Percentiles rank a stretch among this genome's conserved stretches.
Conservation (phyloP, 2,113 vertebrate species). For the Sisor rabdophorus region DNA sequence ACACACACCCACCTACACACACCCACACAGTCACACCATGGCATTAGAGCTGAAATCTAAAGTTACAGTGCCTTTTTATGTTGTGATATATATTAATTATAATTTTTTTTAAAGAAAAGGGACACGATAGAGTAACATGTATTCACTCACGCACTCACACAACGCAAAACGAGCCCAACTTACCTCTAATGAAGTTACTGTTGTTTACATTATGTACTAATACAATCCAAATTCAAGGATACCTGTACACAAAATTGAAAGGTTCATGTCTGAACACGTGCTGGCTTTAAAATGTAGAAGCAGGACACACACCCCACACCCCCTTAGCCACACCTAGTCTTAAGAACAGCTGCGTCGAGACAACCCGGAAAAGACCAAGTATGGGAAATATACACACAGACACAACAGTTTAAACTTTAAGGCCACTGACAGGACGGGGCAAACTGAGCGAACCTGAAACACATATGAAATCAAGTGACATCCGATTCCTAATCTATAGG, state of each 20-base stretch:
- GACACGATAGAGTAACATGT: neutral
- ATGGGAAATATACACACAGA: neutral
- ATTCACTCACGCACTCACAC: neutral
- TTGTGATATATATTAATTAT: neutral
- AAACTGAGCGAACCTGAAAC: too few species aligned
- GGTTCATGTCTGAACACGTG: conserved; percentile 18
- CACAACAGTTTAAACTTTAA: too few species aligned
- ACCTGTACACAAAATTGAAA: neutral
- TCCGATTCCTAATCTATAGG: too few species aligned
- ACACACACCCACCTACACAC: too few species aligned
- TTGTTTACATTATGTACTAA: neutral
- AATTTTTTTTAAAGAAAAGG: conserved; percentile 7
- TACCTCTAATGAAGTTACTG: conserved; percentile 8
- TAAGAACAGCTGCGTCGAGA: conserved; percentile 16
- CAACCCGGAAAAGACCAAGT: neutral
- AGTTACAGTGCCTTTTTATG: conserved; percentile 11
- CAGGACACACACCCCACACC: conserved; percentile 7
- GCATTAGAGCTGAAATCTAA: conserved; percentile 19
- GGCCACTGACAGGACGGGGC: too few species aligned
- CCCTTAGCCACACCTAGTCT: conserved; percentile 31
- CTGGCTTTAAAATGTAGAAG: conserved; percentile 18
- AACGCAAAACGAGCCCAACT: neutral
- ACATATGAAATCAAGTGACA: too few species aligned
- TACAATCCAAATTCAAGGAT: neutral
- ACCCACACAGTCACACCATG: too few species aligned